Percentiles rank a stretch among this genome's conserved stretches.
Evolutionary conservation across 2,113 vertebrate species (phyloP).

Genomic region (Leucoraja erinaceus): DNA sequence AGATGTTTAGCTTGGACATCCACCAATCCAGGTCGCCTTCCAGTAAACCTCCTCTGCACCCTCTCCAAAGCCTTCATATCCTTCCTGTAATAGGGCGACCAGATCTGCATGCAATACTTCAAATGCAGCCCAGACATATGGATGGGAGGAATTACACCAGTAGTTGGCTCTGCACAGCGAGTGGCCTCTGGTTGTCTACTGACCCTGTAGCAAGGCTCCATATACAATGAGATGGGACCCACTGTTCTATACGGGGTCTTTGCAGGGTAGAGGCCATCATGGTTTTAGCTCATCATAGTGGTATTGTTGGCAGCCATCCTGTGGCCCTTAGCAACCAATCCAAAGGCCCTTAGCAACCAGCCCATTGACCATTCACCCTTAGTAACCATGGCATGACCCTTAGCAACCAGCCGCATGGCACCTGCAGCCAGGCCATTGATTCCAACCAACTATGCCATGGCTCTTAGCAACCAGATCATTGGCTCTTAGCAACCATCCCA

Average conservation of each 20-base stretch:
- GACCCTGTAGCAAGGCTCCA: neutral
- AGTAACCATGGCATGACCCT: neutral
- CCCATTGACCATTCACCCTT: neutral
- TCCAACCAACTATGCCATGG: neutral
- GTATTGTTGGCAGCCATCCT: neutral
- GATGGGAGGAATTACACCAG: neutral
- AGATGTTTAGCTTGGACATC: too few relatives aligned
- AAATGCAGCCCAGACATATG: too few relatives aligned
- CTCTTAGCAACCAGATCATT: neutral
- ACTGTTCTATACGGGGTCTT: neutral
- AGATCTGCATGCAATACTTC: too few relatives aligned
- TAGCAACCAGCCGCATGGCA: neutral
- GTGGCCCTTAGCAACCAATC: neutral
- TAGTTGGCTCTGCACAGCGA: neutral
- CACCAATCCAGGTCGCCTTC: too few relatives aligned
- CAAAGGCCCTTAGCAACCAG: neutral
- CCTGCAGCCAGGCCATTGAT: neutral
- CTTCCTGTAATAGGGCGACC: too few relatives aligned
- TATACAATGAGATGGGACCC: neutral
- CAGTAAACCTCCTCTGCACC: too few relatives aligned
- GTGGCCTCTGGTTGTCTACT: neutral
- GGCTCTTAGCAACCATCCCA: neutral
- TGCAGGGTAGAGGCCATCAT: neutral
- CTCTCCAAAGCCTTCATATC: too few relatives aligned
- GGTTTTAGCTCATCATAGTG: neutral